phyloP scores from a whole-genome alignment of 2,888 invertebrate genomes.

The Leucozona laternaria region DNA sequence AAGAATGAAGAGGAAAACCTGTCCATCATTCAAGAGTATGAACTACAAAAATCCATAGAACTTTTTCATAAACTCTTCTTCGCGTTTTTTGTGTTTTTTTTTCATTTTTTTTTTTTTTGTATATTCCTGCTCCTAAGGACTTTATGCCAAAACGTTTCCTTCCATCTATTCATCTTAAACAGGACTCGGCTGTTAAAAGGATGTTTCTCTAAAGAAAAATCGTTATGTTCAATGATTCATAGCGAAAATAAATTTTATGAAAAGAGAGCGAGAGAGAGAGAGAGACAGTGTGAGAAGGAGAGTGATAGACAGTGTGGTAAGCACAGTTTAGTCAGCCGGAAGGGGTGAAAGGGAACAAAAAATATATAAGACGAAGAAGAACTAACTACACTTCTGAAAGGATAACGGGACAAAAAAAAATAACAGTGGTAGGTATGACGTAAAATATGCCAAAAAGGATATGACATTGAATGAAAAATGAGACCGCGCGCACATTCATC shows the following conservation, averaged over 20 bases:
- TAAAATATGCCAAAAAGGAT: slow-evolving; percentile 74
- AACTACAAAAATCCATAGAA: slow-evolving; percentile 60
- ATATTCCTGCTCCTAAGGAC: slow-evolving; percentile 32
- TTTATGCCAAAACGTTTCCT: slow-evolving; percentile 65
- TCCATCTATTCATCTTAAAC: slow-evolving; percentile 71
- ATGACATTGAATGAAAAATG: slow-evolving; percentile 76
- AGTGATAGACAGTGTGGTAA: not conserved
- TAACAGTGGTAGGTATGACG: slow-evolving; percentile 43
- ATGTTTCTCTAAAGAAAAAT: slow-evolving; percentile 66
- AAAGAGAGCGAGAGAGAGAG: not conserved
- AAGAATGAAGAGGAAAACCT: slow-evolving; percentile 44
- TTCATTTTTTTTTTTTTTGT: slow-evolving; percentile 1
- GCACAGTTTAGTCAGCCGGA: slow-evolving; percentile 45
- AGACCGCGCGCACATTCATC: slow-evolving; percentile 73
- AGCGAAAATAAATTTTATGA: slow-evolving; percentile 63
- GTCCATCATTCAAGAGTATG: slow-evolving; percentile 68
- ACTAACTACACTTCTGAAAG: slow-evolving; percentile 8
- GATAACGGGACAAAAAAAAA: slow-evolving; percentile 29
- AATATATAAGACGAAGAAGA: slow-evolving; percentile 22
- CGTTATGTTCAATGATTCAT: slow-evolving; percentile 75
- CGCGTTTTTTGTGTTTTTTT: not conserved
- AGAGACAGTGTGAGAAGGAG: not conserved
- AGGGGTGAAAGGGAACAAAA: slow-evolving; percentile 43
- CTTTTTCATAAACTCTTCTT: slow-evolving; percentile 21
- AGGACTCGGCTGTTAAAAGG: slow-evolving; percentile 64